Percentiles rank a stretch among this genome's conserved stretches.
Conservation (phyloP, 1,140 invertebrate genomes). For the Marisa cornuarietis region DNA sequence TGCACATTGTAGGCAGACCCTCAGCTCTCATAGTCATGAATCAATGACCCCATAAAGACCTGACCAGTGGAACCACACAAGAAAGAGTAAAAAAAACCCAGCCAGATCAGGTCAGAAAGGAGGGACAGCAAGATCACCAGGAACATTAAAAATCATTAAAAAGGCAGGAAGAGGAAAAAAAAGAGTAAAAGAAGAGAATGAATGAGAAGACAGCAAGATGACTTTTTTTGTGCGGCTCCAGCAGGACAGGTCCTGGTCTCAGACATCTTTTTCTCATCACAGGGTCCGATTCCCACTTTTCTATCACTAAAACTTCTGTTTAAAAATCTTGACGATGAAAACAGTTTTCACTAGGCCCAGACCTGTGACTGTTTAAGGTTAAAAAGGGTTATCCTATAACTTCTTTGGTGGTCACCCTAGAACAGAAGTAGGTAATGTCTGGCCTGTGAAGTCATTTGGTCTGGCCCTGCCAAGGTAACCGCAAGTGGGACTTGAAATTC, state of each 20-base stretch:
- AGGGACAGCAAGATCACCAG: slow-evolving; percentile 7
- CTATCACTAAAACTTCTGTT: no score
- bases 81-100: neutral
- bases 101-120: slow-evolving; percentile 6
- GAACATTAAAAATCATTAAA: neutral
- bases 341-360: no score
- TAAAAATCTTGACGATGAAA: no score
- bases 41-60: slow-evolving; percentile 17
- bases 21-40: slow-evolving; percentile 25
- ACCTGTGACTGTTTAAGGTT: no score
- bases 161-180: neutral
- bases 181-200: neutral
- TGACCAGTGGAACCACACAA: slow-evolving; percentile 5
- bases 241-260: slow-evolving; percentile 7
- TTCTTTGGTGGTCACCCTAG: no score
- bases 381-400: no score
- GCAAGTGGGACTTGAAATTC: no score
- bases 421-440: no score
- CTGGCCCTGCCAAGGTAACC: no score
- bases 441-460: no score
- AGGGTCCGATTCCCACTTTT: neutral
- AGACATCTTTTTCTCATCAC: slow-evolving; percentile 2
- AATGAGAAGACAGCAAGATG: slow-evolving; percentile 2
- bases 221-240: neutral
- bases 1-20: neutral